Base-by-base conservation (phyloP, 1,140 invertebrate species). In the Nasonia giraulti region DNA sequence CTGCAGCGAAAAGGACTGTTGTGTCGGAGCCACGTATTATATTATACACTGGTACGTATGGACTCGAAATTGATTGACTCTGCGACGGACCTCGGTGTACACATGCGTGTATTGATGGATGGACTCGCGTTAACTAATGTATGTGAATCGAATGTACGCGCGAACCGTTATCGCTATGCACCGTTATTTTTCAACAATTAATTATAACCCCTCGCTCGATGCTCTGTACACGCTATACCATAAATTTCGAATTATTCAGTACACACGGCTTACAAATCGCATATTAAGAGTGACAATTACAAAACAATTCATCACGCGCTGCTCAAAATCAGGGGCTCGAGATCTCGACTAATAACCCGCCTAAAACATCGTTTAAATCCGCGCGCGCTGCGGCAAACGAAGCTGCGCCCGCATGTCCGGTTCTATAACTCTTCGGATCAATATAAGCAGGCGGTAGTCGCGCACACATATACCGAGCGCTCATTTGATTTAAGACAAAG, bases 351-450 rank as follows among this genome's bases (percentile, higher is more conserved):
- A 31, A 44, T 44, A 31, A 77, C n/a, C 33, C 23, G 40, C 27
- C 31, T 33, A 33, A 44, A 44, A n/a, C 33, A 44, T 44, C 73
- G 31, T n/a, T 71, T 62, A 31, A 71, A 71, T 71, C 68, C 68
- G 68, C 81, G 55, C 81, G 55, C 27, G 14, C 33, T 37, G 4
- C 33, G 33, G 37, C 50, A 76, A 27, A 83, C 37, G 50, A 50
- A 78, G 82, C 68, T 84, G 76, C 69, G 73, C 84, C 84, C 84
- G 84, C 84, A 85, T 82, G 84, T 85, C 84, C 84, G 84, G 84
- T 82, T 47, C 55, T 76, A 44, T 44, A 75, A 47, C 82, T 44
- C 76, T 62, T 44, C 71, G 23, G 82, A 80, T 85, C 83, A 80
- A 80, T 84, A 47, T 84, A 47, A 77, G 17, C 68, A 6, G 27